Evolutionary conservation across 2,113 vertebrate species (phyloP).

Genomic region (Progne subis): DNA sequence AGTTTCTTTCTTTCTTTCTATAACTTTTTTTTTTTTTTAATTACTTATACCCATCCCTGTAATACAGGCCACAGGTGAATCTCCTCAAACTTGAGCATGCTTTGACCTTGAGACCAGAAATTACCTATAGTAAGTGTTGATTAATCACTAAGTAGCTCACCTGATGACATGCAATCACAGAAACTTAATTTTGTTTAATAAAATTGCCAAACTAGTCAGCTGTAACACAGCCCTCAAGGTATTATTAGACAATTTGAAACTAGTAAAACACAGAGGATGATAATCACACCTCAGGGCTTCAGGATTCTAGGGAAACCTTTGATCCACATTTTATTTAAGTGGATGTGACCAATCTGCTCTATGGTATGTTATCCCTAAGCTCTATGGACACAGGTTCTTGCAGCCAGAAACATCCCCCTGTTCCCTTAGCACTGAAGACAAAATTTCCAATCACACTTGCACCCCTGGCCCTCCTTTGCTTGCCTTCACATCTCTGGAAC

Average conservation of each 20-base stretch:
- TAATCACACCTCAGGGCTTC: not conserved
- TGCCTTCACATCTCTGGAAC: not conserved
- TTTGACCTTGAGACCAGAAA: not conserved
- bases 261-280: not conserved
- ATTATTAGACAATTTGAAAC: not conserved
- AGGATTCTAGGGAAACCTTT: not conserved
- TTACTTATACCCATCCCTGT: not conserved
- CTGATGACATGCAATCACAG: not conserved
- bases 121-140: not conserved
- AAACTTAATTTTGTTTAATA: not conserved
- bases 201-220: not conserved
- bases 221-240: not conserved
- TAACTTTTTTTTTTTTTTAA: not conserved
- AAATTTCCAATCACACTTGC: not conserved
- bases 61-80: not conserved
- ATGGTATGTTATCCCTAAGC: not conserved
- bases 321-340: not conserved
- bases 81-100: not conserved
- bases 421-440: not conserved
- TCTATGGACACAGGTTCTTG: not conserved
- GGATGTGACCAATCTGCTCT: not conserved
- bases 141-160: not conserved
- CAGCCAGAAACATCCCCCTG: not conserved
- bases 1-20: not conserved
- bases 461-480: rapidly evolving